Evolutionary conservation across 2,113 vertebrate species (phyloP), one percentile per base, ranked within the genome.

Genomic region (Chaetodon trifascialis): DNA sequence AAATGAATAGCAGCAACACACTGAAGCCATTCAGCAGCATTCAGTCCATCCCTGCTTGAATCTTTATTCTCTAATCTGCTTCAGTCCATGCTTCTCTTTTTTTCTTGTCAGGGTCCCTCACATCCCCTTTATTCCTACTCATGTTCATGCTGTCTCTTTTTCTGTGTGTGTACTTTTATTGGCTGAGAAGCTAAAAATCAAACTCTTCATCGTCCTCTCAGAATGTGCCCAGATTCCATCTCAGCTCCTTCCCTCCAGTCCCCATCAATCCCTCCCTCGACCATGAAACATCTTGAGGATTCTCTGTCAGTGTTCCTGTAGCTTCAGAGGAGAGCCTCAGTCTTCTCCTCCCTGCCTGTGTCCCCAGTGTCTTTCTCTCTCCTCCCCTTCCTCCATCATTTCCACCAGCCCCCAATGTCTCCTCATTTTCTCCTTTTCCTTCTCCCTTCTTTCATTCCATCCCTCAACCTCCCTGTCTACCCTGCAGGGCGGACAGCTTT

Each of bases 401-500:
- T 59, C 59, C 42, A 70, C 30, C 55, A 42, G 21, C 51, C 68
- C 64, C 74, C 63, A 25, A 25, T 58, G 58, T 75, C 79, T 5
- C 36, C 55, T 83, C 51, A 55, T 91, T 69, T 84, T 81, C 85
- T 79, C 19, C 60, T 79, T 79, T 64, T 87, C 63, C 78, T 51
- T 86, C 60, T 30, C 60, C 76, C 47, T 67, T 70, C 67, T 85
- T 76, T 65, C 30, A 71, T 75, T 82, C 66, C 10, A 7, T 52
- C 34, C 51, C 73, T 62, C 82, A 74, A 70, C 74, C 74, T 74
- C 69, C 58, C 66, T 1, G 2, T 69, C 72, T 76, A 42, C 66
- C 49, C 86, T 82, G 80, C 86, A 63, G 70, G 72, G 79, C 14
- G 58, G 58, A 86, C 80, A 78, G 80, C 73, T 81, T 91, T 80